Conservation (phyloP, 1,140 invertebrate genomes). For the Tachypleus tridentatus region DNA sequence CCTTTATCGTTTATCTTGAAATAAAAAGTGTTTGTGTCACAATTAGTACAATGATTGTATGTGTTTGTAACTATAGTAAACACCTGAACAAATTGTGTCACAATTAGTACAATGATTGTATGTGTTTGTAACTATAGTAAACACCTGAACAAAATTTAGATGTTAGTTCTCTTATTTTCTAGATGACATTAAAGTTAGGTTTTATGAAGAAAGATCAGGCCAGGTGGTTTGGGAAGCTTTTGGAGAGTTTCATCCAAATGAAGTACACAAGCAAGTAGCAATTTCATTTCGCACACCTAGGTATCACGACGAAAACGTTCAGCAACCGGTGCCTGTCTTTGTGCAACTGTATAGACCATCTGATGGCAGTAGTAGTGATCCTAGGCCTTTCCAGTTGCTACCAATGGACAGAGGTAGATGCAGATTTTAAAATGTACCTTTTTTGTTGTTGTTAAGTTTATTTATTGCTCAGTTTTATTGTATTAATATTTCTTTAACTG, state of each 20-base stretch:
- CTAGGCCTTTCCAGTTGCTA: constrained; percentile 57
- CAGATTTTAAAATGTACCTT: too few species aligned
- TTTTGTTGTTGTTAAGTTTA: too few species aligned
- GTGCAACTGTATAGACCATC: constrained; percentile 74
- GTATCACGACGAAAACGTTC: constrained; percentile 38
- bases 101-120: neutral
- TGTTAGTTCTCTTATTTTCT: constrained; percentile 16
- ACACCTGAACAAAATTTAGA: neutral
- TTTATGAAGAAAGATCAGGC: constrained; percentile 65
- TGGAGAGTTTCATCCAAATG: constrained; percentile 71
- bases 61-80: neutral
- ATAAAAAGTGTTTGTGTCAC: too few species aligned
- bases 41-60: neutral
- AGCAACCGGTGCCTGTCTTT: constrained; percentile 57
- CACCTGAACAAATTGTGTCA: neutral
- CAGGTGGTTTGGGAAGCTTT: constrained; percentile 67
- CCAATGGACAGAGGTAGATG: neutral
- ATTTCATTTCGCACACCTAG: constrained; percentile 71
- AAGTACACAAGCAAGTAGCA: constrained; percentile 89
- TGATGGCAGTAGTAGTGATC: constrained; percentile 67
- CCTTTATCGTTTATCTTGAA: too few species aligned
- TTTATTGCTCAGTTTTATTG: neutral
- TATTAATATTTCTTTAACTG: neutral
- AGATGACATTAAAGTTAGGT: constrained; percentile 83
- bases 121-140: neutral